A percentile compares a stretch with the other conserved stretches of the same genome.
These are phyloP conservation scores for Listronotus bonariensis DNA, from an alignment of 1,140 invertebrate species.

Conservation along the genomic window DNA sequence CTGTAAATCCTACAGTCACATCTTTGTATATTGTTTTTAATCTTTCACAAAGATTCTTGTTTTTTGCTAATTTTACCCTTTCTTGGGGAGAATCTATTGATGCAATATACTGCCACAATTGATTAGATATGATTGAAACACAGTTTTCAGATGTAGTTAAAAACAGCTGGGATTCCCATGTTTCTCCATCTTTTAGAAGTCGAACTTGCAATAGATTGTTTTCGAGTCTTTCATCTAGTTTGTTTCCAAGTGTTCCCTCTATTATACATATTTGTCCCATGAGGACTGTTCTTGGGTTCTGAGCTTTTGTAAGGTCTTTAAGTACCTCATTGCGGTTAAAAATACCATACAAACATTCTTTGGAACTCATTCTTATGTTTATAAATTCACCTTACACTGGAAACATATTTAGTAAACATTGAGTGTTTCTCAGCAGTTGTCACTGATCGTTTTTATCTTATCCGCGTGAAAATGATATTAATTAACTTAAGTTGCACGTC, in stretches of 20 bases:
- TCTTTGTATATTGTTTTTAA: conserved; percentile 51
- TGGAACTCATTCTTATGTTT: conserved; percentile 43
- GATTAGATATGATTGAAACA: conserved; percentile 32
- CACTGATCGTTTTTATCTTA: conserved; percentile 12
- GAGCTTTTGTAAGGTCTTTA: conserved; percentile 26
- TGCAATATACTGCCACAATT: conserved; percentile 59
- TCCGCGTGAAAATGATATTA: conserved; percentile 2
- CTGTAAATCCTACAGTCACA: conserved; percentile 51
- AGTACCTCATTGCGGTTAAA: conserved; percentile 44
- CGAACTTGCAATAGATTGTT: conserved; percentile 40
- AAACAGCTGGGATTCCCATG: conserved; percentile 46
- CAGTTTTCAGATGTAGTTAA: conserved; percentile 35
- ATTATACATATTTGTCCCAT: conserved; percentile 51
- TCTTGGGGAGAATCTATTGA: conserved; percentile 58
- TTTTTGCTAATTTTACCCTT: conserved; percentile 58
- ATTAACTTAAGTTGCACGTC: conserved; percentile 2
- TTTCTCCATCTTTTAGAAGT: conserved; percentile 48
- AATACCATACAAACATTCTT: conserved; percentile 45
- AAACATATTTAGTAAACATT: conserved; percentile 29
- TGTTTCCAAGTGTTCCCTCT: conserved; percentile 37
- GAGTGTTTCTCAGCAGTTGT: conserved; percentile 1
- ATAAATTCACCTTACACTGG: conserved; percentile 9
- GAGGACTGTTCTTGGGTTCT: conserved; percentile 43
- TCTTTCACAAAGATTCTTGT: conserved; percentile 56
- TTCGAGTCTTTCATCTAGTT: conserved; percentile 29